Percentiles rank a stretch among this genome's conserved stretches.
These are phyloP conservation scores for Oreochromis niloticus DNA, from an alignment of 2,113 vertebrate species.

Conservation along the genomic window DNA sequence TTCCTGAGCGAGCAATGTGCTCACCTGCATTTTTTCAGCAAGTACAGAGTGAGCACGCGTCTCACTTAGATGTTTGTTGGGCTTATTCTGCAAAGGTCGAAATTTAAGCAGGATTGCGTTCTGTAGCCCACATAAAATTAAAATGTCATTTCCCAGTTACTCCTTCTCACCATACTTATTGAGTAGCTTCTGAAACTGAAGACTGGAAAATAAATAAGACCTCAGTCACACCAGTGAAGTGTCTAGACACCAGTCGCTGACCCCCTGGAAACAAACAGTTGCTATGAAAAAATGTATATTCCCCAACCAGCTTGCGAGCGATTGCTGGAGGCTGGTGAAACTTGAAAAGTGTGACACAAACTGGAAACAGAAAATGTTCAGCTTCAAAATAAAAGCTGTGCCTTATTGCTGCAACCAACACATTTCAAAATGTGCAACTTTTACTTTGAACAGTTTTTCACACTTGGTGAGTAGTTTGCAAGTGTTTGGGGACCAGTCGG, in stretches of 20 bases:
- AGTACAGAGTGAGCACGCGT: neutral
- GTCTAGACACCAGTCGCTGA: accelerated
- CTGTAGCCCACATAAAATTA: neutral
- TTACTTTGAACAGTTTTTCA: neutral
- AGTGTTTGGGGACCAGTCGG: neutral
- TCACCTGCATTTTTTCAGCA: slow-evolving; percentile 3
- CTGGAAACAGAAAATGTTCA: neutral
- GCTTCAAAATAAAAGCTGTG: neutral
- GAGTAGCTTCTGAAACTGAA: neutral
- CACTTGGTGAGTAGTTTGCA: neutral
- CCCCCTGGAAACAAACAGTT: neutral
- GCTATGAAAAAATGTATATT: neutral
- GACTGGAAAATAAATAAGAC: neutral
- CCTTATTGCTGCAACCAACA: neutral
- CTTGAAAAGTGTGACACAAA: neutral
- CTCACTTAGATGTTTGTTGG: neutral
- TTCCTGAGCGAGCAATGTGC: neutral
- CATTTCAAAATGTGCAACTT: neutral
- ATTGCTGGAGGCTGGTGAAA: neutral
- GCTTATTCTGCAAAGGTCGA: neutral
- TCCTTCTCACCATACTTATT: neutral
- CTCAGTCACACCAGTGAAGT: neutral
- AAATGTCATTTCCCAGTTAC: neutral
- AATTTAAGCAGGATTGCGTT: neutral
- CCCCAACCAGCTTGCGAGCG: accelerated